Conservation (phyloP, 2,888 invertebrate genomes). For the Tetheella fluctuosa region DNA sequence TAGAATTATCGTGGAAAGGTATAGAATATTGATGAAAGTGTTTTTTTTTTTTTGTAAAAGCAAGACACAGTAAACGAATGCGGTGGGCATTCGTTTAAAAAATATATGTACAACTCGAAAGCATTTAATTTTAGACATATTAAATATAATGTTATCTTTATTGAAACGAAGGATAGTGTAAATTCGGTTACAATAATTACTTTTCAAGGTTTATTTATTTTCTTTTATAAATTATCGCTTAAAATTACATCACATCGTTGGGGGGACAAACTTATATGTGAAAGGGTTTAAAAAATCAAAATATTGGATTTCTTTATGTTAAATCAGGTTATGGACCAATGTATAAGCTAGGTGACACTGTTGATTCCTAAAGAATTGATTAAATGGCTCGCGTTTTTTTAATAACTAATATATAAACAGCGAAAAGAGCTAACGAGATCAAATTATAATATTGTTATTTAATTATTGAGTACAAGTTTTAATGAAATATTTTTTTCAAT, state of each 20-base stretch:
- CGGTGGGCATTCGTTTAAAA: slow-evolving; percentile 54
- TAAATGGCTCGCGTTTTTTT: slow-evolving; percentile 70
- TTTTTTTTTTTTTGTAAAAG: slow-evolving; percentile 50
- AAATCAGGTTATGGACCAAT: slow-evolving; percentile 77
- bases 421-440: slow-evolving; percentile 77
- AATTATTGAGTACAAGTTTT: slow-evolving; percentile 84
- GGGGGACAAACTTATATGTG: slow-evolving; percentile 51
- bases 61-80: slow-evolving; percentile 48
- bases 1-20: slow-evolving; percentile 74
- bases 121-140: slow-evolving; percentile 84
- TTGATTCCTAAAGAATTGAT: slow-evolving; percentile 58
- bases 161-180: slow-evolving; percentile 63
- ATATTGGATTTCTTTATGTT: slow-evolving; percentile 50
- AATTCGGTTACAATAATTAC: slow-evolving; percentile 38
- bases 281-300: slow-evolving; percentile 44
- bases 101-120: slow-evolving; percentile 79
- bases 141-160: slow-evolving; percentile 78
- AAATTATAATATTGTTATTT: slow-evolving; percentile 84
- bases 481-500: slow-evolving; percentile 80
- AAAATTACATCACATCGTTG: slow-evolving; percentile 75
- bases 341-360: slow-evolving; percentile 64
- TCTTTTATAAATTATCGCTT: slow-evolving; percentile 62
- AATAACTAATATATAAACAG: slow-evolving; percentile 55
- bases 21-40: slow-evolving; percentile 57
- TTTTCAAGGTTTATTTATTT: slow-evolving; percentile 72